These are phyloP conservation scores for Pocillopora meandrina DNA, from an alignment of 92 coral and sea anemone genomes.

Conservation along the genomic window DNA sequence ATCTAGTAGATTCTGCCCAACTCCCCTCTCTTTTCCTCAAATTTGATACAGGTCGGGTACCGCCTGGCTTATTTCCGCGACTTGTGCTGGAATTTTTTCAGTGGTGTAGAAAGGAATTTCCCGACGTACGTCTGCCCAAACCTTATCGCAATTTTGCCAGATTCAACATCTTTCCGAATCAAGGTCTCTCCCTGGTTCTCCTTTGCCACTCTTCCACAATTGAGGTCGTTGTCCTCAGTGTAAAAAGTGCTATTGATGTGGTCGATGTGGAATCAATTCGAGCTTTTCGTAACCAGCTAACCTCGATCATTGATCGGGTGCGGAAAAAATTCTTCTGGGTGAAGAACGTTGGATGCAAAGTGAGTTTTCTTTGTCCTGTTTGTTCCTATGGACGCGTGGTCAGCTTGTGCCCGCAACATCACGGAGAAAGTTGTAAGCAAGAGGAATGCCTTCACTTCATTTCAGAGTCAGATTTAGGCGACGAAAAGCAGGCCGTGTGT, in stretches of 20 bases:
- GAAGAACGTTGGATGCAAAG: slow-evolving; percentile 12
- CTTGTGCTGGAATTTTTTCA: slow-evolving; percentile 24
- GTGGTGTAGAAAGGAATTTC: slow-evolving; percentile 32
- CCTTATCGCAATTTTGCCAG: slow-evolving; percentile 49
- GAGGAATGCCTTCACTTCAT: slow-evolving; percentile 47
- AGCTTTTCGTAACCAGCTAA: background rate
- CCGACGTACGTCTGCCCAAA: background rate
- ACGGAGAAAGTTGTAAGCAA: slow-evolving; percentile 11
- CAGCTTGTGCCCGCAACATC: background rate
- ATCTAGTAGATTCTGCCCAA: background rate
- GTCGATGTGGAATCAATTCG: background rate
- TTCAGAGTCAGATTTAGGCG: slow-evolving; percentile 6
- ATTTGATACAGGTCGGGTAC: slow-evolving; percentile 42
- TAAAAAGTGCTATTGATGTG: background rate
- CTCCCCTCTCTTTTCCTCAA: slow-evolving; percentile 41
- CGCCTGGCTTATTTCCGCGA: slow-evolving; percentile 51
- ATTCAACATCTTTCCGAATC: slow-evolving; percentile 1
- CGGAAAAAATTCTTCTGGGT: slow-evolving; percentile 42
- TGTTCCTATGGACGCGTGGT: slow-evolving; percentile 9
- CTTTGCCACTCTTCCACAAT: slow-evolving; percentile 8
- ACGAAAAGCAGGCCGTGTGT: background rate
- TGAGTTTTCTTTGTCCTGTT: slow-evolving; percentile 12
- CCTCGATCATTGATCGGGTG: slow-evolving; percentile 17
- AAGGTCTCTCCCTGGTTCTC: slow-evolving; percentile 11
- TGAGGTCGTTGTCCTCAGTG: background rate